phyloP scores from a whole-genome alignment of 2,113 vertebrate species.

The Anseranas semipalmata region DNA sequence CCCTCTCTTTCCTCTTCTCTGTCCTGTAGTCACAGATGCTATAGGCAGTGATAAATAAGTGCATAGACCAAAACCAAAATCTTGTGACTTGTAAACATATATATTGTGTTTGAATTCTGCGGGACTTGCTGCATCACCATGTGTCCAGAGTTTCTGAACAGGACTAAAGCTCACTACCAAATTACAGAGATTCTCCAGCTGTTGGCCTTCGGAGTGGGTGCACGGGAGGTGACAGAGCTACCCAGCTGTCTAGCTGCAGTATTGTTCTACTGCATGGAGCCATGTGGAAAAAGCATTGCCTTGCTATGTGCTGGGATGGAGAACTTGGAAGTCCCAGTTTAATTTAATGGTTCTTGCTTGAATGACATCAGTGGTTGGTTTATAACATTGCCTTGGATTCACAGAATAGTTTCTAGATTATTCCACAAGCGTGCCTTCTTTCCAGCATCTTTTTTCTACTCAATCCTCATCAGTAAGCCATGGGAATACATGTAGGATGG shows the following conservation, averaged over 20 bases:
- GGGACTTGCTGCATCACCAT: neutral
- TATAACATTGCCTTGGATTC: neutral
- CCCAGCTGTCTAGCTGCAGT: neutral
- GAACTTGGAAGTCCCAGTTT: neutral
- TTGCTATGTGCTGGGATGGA: neutral
- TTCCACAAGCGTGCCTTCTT: conserved; percentile 41
- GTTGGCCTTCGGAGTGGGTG: neutral
- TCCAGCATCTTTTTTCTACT: conserved; percentile 73
- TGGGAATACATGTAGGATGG: conserved; percentile 60
- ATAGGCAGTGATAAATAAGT: neutral
- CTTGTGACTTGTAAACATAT: neutral
- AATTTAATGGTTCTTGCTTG: neutral
- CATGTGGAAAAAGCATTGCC: neutral
- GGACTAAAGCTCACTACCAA: neutral
- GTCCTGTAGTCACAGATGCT: neutral
- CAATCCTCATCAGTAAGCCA: conserved; percentile 75
- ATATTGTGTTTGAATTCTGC: neutral
- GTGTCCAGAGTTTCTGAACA: neutral
- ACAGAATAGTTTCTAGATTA: neutral
- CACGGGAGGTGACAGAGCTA: neutral
- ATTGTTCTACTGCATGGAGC: neutral
- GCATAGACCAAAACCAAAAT: neutral
- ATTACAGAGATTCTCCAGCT: neutral
- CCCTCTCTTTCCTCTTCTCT: neutral
- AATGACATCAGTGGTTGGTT: neutral